Evolutionary conservation across 2,888 invertebrate genomes (phyloP).

Genomic region (Pimpla rufipes): DNA sequence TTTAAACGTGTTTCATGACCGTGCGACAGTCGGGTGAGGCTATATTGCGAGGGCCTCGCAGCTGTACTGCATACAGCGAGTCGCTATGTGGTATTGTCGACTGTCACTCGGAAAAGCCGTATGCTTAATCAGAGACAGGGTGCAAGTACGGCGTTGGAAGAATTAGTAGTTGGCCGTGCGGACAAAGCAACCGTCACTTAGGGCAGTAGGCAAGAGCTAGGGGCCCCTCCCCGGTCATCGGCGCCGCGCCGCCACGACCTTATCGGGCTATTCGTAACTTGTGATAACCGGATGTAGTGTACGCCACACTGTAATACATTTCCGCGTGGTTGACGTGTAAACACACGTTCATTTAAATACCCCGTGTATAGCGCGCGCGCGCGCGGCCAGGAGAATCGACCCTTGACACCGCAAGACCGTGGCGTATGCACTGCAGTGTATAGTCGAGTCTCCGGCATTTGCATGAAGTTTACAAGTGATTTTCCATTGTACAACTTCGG

Average conservation of each 20-base stretch:
- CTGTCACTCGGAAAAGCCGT: conserved; percentile 26
- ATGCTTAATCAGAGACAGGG: background rate
- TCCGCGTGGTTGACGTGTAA: background rate
- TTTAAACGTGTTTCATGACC: too few species aligned
- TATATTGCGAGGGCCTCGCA: too few species aligned
- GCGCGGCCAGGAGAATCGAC: conserved; percentile 11
- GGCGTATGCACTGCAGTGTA: background rate
- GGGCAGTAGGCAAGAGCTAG: background rate
- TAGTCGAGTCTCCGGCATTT: background rate
- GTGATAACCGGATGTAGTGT: background rate
- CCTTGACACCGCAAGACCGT: background rate
- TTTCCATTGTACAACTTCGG: background rate
- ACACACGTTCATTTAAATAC: background rate
- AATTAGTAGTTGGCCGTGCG: conserved; percentile 23
- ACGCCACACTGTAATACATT: background rate
- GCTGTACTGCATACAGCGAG: background rate
- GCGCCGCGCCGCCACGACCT: conserved; percentile 6
- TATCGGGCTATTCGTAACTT: conserved; percentile 8
- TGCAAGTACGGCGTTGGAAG: background rate
- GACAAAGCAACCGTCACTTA: conserved; percentile 23
- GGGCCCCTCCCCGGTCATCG: conserved; percentile 25
- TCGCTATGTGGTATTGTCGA: background rate
- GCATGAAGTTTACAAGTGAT: background rate
- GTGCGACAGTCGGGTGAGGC: too few species aligned
- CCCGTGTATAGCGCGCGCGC: background rate